Evolutionary conservation across 2,113 vertebrate species (phyloP).

Genomic region (Chionodraco myersi): DNA sequence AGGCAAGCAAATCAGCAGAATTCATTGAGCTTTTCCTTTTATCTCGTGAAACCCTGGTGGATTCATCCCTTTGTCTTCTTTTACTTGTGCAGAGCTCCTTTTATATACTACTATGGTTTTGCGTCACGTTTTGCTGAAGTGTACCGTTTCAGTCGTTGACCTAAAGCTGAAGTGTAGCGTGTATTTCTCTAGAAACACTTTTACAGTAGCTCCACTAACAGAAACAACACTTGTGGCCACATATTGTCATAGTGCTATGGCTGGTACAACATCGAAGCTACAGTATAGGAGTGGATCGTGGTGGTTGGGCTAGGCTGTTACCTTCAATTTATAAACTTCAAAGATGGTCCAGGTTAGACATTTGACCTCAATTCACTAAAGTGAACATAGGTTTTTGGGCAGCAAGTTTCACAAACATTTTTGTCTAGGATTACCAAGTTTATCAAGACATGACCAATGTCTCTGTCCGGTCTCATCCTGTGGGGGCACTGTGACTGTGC

Average conservation of each 20-base stretch:
- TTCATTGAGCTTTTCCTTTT: conserved; percentile 58
- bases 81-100: conserved; percentile 5
- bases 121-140: not conserved
- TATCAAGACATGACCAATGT: not conserved
- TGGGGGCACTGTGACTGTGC: not conserved
- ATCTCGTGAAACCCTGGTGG: conserved; percentile 21
- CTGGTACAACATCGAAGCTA: not conserved
- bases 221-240: not conserved
- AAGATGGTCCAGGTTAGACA: no score
- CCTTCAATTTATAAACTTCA: no score
- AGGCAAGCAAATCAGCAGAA: conserved; percentile 61
- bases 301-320: no score
- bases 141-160: not conserved
- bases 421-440: no score
- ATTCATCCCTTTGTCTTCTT: conserved; percentile 13
- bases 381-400: no score
- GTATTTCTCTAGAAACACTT: not conserved
- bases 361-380: no score
- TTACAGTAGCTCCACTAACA: not conserved
- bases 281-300: not conserved
- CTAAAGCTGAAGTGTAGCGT: not conserved
- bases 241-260: not conserved
- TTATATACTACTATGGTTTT: not conserved
- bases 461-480: not conserved
- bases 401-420: no score